Conservation (phyloP, 2,888 invertebrate genomes). For the Pedicia rivosa region DNA sequence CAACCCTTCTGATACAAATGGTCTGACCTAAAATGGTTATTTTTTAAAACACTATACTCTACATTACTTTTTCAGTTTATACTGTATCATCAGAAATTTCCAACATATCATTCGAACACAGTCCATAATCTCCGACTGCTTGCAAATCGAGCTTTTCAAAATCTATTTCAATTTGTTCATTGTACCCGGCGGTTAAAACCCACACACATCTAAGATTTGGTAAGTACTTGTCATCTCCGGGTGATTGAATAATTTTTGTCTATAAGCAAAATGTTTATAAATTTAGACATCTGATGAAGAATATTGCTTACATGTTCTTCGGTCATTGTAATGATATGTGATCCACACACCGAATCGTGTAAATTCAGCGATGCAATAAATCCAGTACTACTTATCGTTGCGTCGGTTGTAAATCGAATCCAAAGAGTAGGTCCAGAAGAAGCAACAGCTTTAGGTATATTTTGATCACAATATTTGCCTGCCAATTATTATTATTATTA, state of each 20-base stretch:
- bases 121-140: conserved; percentile 23
- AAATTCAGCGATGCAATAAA: conserved; percentile 41
- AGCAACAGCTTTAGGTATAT: conserved; percentile 35
- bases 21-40: not conserved
- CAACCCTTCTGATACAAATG: conserved; percentile 22
- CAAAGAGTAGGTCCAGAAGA: conserved; percentile 46
- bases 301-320: conserved; percentile 18
- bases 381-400: conserved; percentile 40
- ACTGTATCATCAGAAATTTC: conserved; percentile 31
- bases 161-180: conserved; percentile 27
- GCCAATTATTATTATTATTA: too few species aligned
- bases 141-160: conserved; percentile 41
- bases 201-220: conserved; percentile 40
- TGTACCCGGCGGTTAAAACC: conserved; percentile 26
- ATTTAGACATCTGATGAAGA: too few species aligned
- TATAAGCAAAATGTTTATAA: not conserved
- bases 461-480: conserved; percentile 46
- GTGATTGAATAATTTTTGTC: conserved; percentile 24
- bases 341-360: conserved; percentile 41
- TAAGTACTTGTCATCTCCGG: conserved; percentile 36
- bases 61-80: too few species aligned
- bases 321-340: not conserved
- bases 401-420: conserved; percentile 50
- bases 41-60: conserved; percentile 10
- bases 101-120: conserved; percentile 34